Conservation (phyloP, 2,888 invertebrate genomes). For the Drosophila cognata region DNA sequence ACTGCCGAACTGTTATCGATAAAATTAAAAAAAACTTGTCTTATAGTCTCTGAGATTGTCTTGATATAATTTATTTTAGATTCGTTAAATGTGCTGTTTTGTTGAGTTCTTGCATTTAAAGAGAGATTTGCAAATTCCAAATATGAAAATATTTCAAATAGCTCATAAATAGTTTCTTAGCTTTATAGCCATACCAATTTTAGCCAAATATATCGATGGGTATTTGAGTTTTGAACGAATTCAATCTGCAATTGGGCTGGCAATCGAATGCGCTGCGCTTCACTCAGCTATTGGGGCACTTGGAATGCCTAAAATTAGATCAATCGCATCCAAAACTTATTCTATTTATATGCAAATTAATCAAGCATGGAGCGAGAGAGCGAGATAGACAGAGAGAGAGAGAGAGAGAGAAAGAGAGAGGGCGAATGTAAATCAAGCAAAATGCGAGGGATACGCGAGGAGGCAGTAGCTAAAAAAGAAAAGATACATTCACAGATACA, state of each 20-base stretch:
- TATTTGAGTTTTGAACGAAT: constrained; percentile 1
- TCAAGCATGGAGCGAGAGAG: constrained; percentile 50
- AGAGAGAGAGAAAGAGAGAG: background rate
- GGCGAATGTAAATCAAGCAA: background rate
- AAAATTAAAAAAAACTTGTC: background rate
- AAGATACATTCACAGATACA: constrained; percentile 44
- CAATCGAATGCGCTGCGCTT: constrained; percentile 8
- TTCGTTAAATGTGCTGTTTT: background rate
- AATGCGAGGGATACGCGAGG: constrained; percentile 19
- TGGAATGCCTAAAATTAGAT: constrained; percentile 53
- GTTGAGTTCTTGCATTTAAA: background rate
- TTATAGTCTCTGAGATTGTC: background rate
- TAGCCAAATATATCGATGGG: constrained; percentile 11
- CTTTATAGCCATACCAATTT: constrained; percentile 9
- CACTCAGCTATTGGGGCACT: constrained; percentile 41
- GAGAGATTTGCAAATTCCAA: background rate
- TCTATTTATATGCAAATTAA: constrained; percentile 77
- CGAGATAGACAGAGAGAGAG: background rate
- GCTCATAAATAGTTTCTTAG: background rate
- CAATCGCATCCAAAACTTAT: constrained; percentile 53
- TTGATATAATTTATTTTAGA: background rate
- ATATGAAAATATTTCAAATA: background rate
- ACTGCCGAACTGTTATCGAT: background rate
- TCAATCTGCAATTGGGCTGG: constrained; percentile 12
- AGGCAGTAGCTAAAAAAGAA: constrained; percentile 12